Evolutionary conservation across 2,797 vertebrate species (phyloP), one percentile per base, ranked within the genome.

Genomic region (Sebastes alutus): DNA sequence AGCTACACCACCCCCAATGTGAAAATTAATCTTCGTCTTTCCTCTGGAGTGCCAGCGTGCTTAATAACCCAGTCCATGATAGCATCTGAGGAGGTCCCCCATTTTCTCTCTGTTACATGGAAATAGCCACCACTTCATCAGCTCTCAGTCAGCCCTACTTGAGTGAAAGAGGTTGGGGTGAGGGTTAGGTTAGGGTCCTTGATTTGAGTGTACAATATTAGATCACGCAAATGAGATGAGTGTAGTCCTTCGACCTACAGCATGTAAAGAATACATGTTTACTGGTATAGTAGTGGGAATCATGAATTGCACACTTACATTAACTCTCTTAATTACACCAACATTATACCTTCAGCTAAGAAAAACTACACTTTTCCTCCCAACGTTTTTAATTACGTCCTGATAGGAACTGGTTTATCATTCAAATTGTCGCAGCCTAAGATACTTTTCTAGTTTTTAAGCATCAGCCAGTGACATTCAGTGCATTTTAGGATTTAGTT

Each of bases 61-160:
- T 87, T 91, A 78, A 93, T 91, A 89, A 90, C 82, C 64, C 66
- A 16, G 77, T 58, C 70, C 61, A 76, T 83, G 87, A 93, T 87
- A 90, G 76, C 79, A 91, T 90, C 82, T 84, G 77, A 88, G 84
- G 77, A 89, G 87, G 42, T 71, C 77, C 63, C 80, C 78, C 38
- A 81, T 85, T 91, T 89, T 78, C 72, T 82, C 27, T 82, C n/a
- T 20, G 77, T 82, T 85, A 77, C 74, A 84, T 88, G 77, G 81
- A 88, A 91, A 92, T 85, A 55, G 75, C 76, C 70, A 30, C 71
- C 87, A 87, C 88, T 92, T 88, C 80, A 92, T 76, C 72, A 69
- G 77, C 89, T 86, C 89, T 92, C 80, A 82, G 80, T 67, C 63
- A 58, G 72, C 35, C 16, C 55, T 72, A 78, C 89, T 88, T 72